Base-by-base conservation (phyloP, 2,797 vertebrate species). In the Danionella dracula region DNA sequence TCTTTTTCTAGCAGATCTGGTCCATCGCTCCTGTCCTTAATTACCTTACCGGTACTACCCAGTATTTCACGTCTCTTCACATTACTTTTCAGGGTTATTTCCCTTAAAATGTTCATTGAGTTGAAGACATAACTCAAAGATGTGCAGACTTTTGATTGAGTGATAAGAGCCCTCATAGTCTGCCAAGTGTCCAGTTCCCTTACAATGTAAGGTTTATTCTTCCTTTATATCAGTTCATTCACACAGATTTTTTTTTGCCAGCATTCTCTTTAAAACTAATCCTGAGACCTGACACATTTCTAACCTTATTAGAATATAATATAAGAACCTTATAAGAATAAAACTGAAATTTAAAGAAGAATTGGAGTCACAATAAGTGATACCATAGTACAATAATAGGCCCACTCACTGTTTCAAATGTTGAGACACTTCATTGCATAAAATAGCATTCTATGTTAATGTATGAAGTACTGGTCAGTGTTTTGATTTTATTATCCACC, bases 31-130 rank as follows among this genome's bases (percentile, higher is more conserved):
- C 17, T 46, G 50, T 48, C 57, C 46, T 56, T 41, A 35, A 59
- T 45, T 54, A 34, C 32, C 32, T 55, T 50, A 72, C n/a, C 64
- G 61, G 51, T 23, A 61, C 35, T 54, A 57, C 50, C 68, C 44
- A 34, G 29, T 66, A 56, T 66, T 34, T 66, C 41, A 66, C 19
- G 40, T 13, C 31, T 56, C 32, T 56, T 38, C 27, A 32, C 42
- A 48, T 56, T 65, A 37, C 19, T 34, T 54, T 56, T 46, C 41
- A 56, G 51, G 63, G 63, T 66, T 56, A 21, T 48, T 32, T 66
- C 42, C 32, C 42, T 56, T 57, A 21, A 66, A 66, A 66, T 66
- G 53, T 57, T 15, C 21, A 38, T 57, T 40, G 48, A 20, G 42
- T 13, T 54, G 34, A 45, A 48, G 13, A 21, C 53, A 56, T 56